Conservation (phyloP, 1,140 invertebrate genomes). For the Solenopsis invicta region DNA sequence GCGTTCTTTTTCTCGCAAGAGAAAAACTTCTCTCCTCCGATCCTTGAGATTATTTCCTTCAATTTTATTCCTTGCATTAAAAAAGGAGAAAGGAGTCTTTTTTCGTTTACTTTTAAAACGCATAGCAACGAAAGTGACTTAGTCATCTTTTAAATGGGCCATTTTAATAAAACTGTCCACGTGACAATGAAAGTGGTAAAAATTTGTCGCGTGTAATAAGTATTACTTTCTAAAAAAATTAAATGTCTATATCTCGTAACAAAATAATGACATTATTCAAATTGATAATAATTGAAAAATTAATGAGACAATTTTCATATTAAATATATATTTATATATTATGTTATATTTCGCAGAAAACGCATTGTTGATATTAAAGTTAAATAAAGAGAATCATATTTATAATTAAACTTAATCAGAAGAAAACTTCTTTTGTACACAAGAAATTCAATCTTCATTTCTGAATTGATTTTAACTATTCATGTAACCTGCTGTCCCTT, state of each 20-base stretch:
- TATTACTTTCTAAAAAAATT: background rate
- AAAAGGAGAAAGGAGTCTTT: background rate
- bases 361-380: background rate
- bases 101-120: background rate
- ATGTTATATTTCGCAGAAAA: background rate
- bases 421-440: background rate
- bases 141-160: background rate
- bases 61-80: constrained; percentile 13
- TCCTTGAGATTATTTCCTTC: constrained; percentile 51
- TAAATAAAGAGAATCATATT: constrained; percentile 12
- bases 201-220: background rate
- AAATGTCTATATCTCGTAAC: background rate
- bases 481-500: constrained; percentile 15
- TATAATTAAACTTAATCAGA: constrained; percentile 39
- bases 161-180: background rate
- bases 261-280: background rate
- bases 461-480: constrained; percentile 51
- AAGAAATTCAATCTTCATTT: constrained; percentile 34
- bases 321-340: background rate
- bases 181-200: background rate
- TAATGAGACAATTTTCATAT: background rate
- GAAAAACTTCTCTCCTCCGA: constrained; percentile 28
- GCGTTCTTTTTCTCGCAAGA: constrained; percentile 24
- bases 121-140: background rate
- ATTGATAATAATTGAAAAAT: constrained; percentile 3